Conservation (phyloP, 1,140 invertebrate species). For the Cydia fagiglandana region DNA sequence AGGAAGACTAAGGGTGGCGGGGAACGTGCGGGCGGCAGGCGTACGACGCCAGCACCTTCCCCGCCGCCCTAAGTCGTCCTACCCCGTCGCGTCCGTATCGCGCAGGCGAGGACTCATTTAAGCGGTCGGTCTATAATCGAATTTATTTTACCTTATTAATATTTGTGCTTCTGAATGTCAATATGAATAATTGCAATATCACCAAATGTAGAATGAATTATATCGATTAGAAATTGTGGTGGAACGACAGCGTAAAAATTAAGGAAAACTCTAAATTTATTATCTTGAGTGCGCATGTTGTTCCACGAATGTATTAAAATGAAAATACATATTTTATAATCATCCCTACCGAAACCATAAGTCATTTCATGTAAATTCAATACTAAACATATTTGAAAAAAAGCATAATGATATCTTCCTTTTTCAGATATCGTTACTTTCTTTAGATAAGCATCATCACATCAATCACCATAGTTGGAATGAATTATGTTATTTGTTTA, state of each 20-base stretch:
- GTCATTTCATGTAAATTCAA: constrained; percentile 19
- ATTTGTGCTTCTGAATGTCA: too few species aligned
- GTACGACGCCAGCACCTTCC: too few species aligned
- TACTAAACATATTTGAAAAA: background rate
- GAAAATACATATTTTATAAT: background rate
- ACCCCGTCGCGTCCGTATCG: too few species aligned
- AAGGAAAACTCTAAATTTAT: background rate
- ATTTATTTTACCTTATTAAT: too few species aligned
- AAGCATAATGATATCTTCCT: background rate
- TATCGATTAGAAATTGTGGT: background rate
- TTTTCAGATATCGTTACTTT: background rate
- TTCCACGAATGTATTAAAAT: too few species aligned
- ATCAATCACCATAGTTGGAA: too few species aligned
- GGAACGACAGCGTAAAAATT: background rate
- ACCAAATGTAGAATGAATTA: background rate
- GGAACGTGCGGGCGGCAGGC: too few species aligned
- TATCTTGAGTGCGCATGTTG: background rate
- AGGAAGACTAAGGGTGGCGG: too few species aligned
- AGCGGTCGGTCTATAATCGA: too few species aligned
- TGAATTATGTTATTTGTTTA: too few species aligned
- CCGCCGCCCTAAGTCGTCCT: too few species aligned
- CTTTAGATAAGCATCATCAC: background rate
- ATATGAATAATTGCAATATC: background rate
- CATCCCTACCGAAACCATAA: constrained; percentile 30
- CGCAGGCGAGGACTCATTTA: too few species aligned